A percentile compares a stretch with the other conserved stretches of the same genome.
Conservation (phyloP, 2,888 invertebrate species). For the Slavum lentiscoides region DNA sequence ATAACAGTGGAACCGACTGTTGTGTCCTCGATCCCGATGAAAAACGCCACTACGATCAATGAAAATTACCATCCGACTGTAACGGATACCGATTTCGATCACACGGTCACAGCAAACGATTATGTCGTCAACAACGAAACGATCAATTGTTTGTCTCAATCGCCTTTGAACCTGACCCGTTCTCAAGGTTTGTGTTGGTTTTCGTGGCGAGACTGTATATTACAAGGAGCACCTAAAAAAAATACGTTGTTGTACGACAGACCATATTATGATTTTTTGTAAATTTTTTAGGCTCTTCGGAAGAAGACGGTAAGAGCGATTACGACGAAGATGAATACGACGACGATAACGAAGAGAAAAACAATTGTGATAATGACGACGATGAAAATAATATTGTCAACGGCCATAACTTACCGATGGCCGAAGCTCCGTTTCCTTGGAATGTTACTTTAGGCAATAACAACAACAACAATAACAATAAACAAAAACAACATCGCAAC, state of each 20-base stretch:
- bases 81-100: constrained; percentile 6
- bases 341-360: constrained; percentile 14
- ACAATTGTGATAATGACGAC: constrained; percentile 11
- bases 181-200: constrained; percentile 37
- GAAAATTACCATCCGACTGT: constrained; percentile 1
- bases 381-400: constrained; percentile 19
- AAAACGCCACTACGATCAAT: background rate
- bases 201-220: background rate
- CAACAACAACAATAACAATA: constrained; percentile 25
- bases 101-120: background rate
- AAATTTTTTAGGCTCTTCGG: constrained; percentile 10
- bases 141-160: constrained; percentile 39
- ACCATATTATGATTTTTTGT: background rate
- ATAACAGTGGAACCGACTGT: constrained; percentile 6
- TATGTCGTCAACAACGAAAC: constrained; percentile 21
- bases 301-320: constrained; percentile 33
- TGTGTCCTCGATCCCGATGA: background rate
- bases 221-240: background rate
- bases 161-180: constrained; percentile 39
- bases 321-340: constrained; percentile 15
- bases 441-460: constrained; percentile 21
- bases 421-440: constrained; percentile 44
- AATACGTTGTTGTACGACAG: background rate
- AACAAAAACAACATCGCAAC: constrained; percentile 32
- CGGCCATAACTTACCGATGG: constrained; percentile 17